Conservation (phyloP, 2,113 vertebrate genomes). For the Beaufortia kweichowensis region DNA sequence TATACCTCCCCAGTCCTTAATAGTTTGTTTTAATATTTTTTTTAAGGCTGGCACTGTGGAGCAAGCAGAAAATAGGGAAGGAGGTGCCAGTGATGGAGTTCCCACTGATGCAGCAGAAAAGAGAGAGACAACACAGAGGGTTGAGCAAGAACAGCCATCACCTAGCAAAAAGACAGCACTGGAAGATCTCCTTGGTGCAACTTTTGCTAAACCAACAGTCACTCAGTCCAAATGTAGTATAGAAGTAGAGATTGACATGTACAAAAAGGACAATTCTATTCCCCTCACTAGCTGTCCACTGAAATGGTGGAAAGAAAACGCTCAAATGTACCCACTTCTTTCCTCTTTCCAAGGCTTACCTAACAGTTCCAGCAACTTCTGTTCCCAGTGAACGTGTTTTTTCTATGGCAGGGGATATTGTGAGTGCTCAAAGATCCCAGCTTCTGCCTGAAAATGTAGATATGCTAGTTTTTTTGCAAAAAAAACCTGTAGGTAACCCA, state of each 20-base stretch:
- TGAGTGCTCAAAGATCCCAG: not conserved
- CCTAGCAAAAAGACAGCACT: conserved; percentile 40
- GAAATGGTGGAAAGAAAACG: conserved; percentile 1
- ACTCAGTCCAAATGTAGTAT: conserved; percentile 14
- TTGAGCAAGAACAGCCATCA: conserved; percentile 27
- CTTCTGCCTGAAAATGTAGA: not conserved
- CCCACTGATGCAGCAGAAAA: conserved; percentile 17
- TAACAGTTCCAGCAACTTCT: not conserved
- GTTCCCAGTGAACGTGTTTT: not conserved
- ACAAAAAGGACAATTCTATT: conserved; percentile 46
- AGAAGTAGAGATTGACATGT: conserved; percentile 43
- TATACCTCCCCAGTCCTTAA: not conserved
- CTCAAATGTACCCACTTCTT: too few relatives aligned
- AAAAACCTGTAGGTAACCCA: not conserved
- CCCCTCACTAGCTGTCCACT: conserved; percentile 39
- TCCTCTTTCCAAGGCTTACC: not conserved
- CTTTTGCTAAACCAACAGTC: conserved; percentile 30
- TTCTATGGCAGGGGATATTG: not conserved
- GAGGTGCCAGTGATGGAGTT: conserved; percentile 10
- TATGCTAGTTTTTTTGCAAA: not conserved
- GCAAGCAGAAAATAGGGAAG: conserved; percentile 14
- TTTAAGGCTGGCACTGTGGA: conserved; percentile 25
- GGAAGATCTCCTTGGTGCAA: conserved; percentile 44
- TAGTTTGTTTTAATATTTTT: not conserved
- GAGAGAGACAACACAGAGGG: conserved; percentile 26